Evolutionary conservation across 2,797 vertebrate genomes (phyloP), one percentile per base, ranked within the genome.

Genomic region (Poeciliopsis presidionis): DNA sequence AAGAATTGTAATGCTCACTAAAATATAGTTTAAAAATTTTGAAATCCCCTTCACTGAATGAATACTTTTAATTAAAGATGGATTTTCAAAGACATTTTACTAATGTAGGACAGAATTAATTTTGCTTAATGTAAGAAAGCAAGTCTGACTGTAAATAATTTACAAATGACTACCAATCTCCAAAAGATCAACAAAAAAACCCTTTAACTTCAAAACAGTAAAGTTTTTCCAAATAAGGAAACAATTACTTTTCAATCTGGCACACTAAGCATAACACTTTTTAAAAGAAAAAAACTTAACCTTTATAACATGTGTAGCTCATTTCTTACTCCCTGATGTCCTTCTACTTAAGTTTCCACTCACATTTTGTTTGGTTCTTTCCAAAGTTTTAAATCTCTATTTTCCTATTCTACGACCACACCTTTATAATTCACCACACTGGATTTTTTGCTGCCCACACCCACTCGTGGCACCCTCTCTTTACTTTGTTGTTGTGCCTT

Each of bases 401-500:
- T 85, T 84, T 86, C 67, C 75, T 76, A 30, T 78, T 69, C 22
- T 14, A 61, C 18, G 57, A 72, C 83, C 82, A 87, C 82, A 80
- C 80, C 84, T 88, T 82, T 36, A 69, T 77, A 78, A 89, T 79
- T 84, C 88, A 80, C 76, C 83, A 51, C 51, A 71, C 57, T 82
- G 5, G 25, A 82, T 75, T 49, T 63, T 61, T 59, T 45, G 69
- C 75, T 80, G 82, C 67, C 82, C 82, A 82, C 87, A 84, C 73
- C 75, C 70, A 76, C 46, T 76, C 72, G 14, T 81, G 49, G 71
- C 76, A 85, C 41, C 57, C 75, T 53, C 77, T 53, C 57, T 63
- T 41, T 84, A 65, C 80, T 73, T 83, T 90, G 70, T 82, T 83
- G 55, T 76, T 78, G 47, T 81, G 80, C 86, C 78, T 89, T 69